Conservation (phyloP, 2,113 vertebrate species). For the Dryoscopus gambensis region DNA sequence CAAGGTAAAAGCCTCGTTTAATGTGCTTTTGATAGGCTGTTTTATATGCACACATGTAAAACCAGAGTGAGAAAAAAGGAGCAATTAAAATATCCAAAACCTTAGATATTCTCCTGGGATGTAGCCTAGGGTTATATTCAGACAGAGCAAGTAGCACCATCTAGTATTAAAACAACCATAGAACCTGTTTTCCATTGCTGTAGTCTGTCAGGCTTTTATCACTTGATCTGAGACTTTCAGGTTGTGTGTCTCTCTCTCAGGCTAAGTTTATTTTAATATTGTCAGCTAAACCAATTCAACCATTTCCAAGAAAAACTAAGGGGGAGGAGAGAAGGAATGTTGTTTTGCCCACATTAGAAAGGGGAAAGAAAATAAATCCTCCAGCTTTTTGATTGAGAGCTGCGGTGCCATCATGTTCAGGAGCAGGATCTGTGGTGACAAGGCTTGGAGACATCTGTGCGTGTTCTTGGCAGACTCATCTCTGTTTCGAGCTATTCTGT, state of each 20-base stretch:
- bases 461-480: accelerated
- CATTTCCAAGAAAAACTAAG: conserved; percentile 17
- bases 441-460: neutral
- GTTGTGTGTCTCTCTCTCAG: neutral
- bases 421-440: neutral
- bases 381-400: neutral
- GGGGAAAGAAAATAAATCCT: neutral
- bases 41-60: neutral
- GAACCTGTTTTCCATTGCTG: conserved; percentile 33
- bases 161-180: conserved; percentile 2
- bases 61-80: conserved; percentile 21
- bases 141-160: neutral
- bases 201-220: conserved; percentile 50
- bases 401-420: neutral
- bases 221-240: conserved; percentile 56
- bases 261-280: conserved; percentile 40
- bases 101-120: conserved; percentile 14
- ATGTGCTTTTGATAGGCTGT: neutral
- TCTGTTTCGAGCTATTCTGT: neutral
- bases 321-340: neutral
- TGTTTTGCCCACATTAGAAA: conserved; percentile 26
- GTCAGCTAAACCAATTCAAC: conserved; percentile 38
- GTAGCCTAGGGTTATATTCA: conserved; percentile 46
- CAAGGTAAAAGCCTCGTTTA: neutral
- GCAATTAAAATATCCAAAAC: neutral